Evolutionary conservation across 2,888 invertebrate genomes (phyloP), one percentile per base, ranked within the genome.

Genomic region (Hydrotaea diabolus): DNA sequence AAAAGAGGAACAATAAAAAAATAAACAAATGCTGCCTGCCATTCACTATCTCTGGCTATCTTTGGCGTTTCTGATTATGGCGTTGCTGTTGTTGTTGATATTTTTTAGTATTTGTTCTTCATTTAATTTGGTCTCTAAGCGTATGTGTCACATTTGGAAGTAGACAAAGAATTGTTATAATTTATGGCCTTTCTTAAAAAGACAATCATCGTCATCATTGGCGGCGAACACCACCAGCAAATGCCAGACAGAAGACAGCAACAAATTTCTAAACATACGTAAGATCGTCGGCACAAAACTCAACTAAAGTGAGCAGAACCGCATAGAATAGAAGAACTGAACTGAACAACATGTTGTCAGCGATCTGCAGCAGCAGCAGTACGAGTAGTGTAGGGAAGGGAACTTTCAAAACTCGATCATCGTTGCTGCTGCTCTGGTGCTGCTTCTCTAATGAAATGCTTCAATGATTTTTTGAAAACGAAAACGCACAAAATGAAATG

Each of bases 151-250:
- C 86, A 86, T 80, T 80, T 78, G 75, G 69, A 64, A 73, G 80
- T 64, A 73, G 69, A 80, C 80, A 79, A 76, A 36, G 89, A 89
- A 89, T 87, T 88, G 89, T 86, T 87, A 88, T 90, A 90, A 90
- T 91, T 91, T 91, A 91, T 91, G 88, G 89, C 87, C 88, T 90
- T 90, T 85, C 82, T 89, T 88, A 88, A 88, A 87, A 88, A 89
- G 89, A 88, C 88, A 86, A 85, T 77, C 85, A 85, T 77, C 80
- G 36, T 80, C 31, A 77, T 53, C 64, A 72, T 57, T 83, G 53
- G 49, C 79, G 15, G 15, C 77, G 39, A 19, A 31, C 36, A 31
- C 23, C 23, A 26, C 17, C 57, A 26, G 13, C 46, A 39, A 36
- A 21, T 69, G 11, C 23, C 69, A 69, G 23, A 39, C 66, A 39